Evolutionary conservation across 2,797 vertebrate species (phyloP).

Genomic region (Rhincodon typus): DNA sequence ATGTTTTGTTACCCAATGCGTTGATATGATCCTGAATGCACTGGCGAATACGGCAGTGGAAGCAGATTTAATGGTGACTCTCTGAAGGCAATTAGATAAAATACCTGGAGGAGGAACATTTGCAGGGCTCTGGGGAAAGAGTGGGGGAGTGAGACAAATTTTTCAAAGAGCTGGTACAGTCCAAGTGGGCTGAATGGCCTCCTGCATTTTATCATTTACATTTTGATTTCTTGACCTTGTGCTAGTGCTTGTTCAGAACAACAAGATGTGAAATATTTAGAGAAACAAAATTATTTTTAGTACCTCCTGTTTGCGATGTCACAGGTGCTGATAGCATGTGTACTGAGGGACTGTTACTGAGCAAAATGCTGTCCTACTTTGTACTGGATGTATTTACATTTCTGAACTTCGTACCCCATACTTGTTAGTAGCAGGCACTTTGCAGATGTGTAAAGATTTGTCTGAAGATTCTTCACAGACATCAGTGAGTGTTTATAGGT

Average conservation of each 20-base stretch:
- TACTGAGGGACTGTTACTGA: background rate
- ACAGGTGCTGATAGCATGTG: background rate
- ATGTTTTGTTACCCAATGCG: too few species aligned
- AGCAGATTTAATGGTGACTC: background rate
- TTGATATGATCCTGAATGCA: background rate
- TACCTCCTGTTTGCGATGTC: background rate
- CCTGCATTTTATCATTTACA: background rate
- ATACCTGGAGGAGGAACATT: background rate
- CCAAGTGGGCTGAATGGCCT: background rate
- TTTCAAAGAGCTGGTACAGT: background rate
- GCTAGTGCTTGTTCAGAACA: background rate
- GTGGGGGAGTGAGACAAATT: background rate
- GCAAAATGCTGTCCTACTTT: too few species aligned
- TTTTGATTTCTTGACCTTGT: background rate
- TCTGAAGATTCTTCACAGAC: background rate
- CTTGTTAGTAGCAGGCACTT: background rate
- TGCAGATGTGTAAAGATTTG: background rate
- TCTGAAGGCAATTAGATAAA: background rate
- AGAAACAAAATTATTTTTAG: background rate
- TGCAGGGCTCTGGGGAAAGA: background rate
- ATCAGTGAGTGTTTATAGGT: too few species aligned
- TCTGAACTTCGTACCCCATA: background rate
- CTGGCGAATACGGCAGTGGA: background rate
- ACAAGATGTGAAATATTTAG: background rate
- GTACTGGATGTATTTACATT: background rate